These are phyloP conservation scores for Ornithoptera alexandrae DNA, from an alignment of 2,888 invertebrate genomes.

Conservation along the genomic window DNA sequence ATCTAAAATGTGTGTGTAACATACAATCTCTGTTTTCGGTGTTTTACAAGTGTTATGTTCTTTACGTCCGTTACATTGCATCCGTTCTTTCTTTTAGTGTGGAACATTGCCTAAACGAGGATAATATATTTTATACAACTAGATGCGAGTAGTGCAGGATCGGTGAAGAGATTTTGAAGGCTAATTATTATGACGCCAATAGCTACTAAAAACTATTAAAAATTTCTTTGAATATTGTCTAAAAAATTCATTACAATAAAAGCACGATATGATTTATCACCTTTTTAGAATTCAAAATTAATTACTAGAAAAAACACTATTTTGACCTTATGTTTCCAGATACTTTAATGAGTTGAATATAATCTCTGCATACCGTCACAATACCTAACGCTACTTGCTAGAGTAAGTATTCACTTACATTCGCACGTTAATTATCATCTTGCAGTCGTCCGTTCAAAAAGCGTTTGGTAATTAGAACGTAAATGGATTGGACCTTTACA, in stretches of 20 bases:
- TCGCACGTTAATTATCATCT: slow-evolving; percentile 16
- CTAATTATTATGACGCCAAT: too few relatives aligned
- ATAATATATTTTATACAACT: background rate
- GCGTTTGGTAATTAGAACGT: slow-evolving; percentile 18
- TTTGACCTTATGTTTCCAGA: too few relatives aligned
- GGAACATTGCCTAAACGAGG: background rate
- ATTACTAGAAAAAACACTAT: background rate
- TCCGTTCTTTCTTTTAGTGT: background rate
- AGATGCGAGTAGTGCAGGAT: too few relatives aligned
- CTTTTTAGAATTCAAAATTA: too few relatives aligned
- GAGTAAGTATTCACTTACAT: slow-evolving; percentile 9
- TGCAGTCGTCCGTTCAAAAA: slow-evolving; percentile 8
- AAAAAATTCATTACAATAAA: too few relatives aligned
- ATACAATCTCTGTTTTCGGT: background rate
- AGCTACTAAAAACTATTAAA: too few relatives aligned
- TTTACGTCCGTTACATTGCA: background rate
- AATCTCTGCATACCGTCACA: background rate
- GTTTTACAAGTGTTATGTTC: background rate
- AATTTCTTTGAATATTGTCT: too few relatives aligned
- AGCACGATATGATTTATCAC: too few relatives aligned
- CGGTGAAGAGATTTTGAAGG: background rate
- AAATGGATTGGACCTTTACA: slow-evolving; percentile 22
- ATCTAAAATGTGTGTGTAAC: background rate
- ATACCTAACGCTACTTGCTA: background rate
- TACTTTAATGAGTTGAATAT: background rate